These are phyloP conservation scores for Cantharis lateralis DNA, from an alignment of 2,888 invertebrate species.

Conservation along the genomic window DNA sequence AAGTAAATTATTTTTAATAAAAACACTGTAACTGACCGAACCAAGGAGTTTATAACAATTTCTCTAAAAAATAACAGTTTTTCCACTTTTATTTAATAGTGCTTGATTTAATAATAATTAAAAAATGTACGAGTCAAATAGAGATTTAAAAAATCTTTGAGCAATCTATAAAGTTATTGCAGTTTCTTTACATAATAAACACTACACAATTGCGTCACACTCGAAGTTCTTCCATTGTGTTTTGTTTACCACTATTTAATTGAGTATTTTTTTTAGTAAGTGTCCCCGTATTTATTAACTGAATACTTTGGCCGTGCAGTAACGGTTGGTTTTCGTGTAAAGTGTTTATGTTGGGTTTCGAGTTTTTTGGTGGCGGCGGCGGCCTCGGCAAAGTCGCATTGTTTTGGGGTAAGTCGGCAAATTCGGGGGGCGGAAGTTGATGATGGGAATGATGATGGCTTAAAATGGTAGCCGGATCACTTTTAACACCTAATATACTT, in stretches of 20 bases:
- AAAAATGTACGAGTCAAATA: conserved; percentile 21
- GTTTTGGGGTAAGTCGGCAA: conserved; percentile 77
- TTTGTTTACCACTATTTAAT: conserved; percentile 64
- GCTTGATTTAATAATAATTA: conserved; percentile 10
- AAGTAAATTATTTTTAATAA: background rate
- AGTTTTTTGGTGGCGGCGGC: conserved; percentile 71
- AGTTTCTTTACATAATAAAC: conserved; percentile 23
- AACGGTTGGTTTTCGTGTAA: conserved; percentile 65
- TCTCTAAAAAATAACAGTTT: background rate
- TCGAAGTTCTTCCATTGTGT: conserved; percentile 78
- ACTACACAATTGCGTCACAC: conserved; percentile 69
- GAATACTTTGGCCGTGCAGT: conserved; percentile 76
- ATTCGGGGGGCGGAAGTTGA: conserved; percentile 82
- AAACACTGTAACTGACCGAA: background rate
- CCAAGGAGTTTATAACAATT: background rate
- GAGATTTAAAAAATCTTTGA: conserved; percentile 33
- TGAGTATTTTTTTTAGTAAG: conserved; percentile 77
- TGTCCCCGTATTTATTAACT: conserved; percentile 77
- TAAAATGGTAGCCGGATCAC: conserved; percentile 73
- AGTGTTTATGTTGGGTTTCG: conserved; percentile 60
- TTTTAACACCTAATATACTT: conserved; percentile 63
- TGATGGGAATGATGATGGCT: conserved; percentile 79
- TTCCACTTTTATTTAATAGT: background rate
- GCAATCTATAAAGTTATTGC: conserved; percentile 38
- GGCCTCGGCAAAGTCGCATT: conserved; percentile 72